These are phyloP conservation scores for Acronicta alni DNA, from an alignment of 2,888 invertebrate genomes.

Conservation along the genomic window DNA sequence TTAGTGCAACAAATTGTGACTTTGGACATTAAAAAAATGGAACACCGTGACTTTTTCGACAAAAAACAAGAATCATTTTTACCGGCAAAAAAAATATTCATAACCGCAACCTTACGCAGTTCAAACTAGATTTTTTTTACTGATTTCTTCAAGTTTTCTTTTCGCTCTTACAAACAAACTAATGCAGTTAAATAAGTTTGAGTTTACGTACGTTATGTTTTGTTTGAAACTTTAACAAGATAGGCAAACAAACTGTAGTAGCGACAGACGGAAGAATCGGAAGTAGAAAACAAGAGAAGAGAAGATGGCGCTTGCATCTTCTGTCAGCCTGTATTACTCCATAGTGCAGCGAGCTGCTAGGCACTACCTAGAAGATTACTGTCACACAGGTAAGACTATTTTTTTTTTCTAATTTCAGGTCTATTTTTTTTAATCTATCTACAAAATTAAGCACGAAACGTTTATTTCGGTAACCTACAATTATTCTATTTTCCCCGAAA, in stretches of 20 bases:
- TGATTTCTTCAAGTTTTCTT: slow-evolving; percentile 71
- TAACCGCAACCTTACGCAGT: slow-evolving; percentile 85
- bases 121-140: slow-evolving; percentile 83
- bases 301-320: slow-evolving; percentile 90
- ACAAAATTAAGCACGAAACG: no score
- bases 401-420: background rate
- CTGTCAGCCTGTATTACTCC: slow-evolving; percentile 92
- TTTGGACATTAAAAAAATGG: slow-evolving; percentile 80
- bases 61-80: slow-evolving; percentile 58
- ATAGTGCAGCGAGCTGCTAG: slow-evolving; percentile 92
- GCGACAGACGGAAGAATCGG: slow-evolving; percentile 68
- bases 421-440: no score
- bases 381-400: slow-evolving; percentile 89
- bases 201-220: slow-evolving; percentile 78
- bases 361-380: slow-evolving; percentile 91
- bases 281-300: slow-evolving; percentile 69
- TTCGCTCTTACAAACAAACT: slow-evolving; percentile 69
- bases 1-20: slow-evolving; percentile 86
- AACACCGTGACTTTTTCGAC: slow-evolving; percentile 69
- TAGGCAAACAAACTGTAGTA: slow-evolving; percentile 74
- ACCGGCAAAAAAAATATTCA: slow-evolving; percentile 76
- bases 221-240: slow-evolving; percentile 69
- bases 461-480: no score
- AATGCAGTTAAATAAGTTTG: slow-evolving; percentile 74
- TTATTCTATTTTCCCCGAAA: background rate